These are phyloP conservation scores for Dasysyrphus albostriatus DNA, from an alignment of 2,888 invertebrate genomes.

Conservation along the genomic window DNA sequence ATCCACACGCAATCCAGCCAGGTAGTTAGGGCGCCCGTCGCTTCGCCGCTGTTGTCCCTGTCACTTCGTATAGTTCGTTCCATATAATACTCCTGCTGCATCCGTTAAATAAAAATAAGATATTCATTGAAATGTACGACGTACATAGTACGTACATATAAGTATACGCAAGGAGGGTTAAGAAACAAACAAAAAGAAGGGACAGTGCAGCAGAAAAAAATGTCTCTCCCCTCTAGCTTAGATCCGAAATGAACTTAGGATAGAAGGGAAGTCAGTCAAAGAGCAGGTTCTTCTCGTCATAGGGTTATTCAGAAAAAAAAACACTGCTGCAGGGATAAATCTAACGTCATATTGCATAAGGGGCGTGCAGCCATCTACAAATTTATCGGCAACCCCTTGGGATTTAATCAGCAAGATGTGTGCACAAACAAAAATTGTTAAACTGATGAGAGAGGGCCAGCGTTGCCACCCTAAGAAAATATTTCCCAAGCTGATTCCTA, in stretches of 20 bases:
- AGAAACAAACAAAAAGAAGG: constrained; percentile 43
- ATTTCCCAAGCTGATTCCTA: too few species aligned
- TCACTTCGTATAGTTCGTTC: background rate
- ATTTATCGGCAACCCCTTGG: constrained; percentile 65
- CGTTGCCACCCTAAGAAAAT: constrained; percentile 22
- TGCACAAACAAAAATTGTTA: constrained; percentile 55
- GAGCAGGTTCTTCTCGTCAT: constrained; percentile 53
- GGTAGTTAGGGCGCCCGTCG: constrained; percentile 52
- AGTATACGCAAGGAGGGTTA: constrained; percentile 38
- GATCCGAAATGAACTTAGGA: constrained; percentile 8
- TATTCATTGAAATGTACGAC: constrained; percentile 66
- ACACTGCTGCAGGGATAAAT: constrained; percentile 18
- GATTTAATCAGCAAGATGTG: constrained; percentile 74
- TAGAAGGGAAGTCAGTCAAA: constrained; percentile 48
- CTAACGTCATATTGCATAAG: constrained; percentile 70
- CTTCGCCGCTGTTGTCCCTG: background rate
- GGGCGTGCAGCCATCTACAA: constrained; percentile 75
- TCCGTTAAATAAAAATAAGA: constrained; percentile 60
- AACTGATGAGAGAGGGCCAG: constrained; percentile 24
- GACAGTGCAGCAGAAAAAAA: background rate
- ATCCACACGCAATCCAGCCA: constrained; percentile 68
- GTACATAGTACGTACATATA: background rate
- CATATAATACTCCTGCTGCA: constrained; percentile 21
- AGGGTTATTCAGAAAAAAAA: constrained; percentile 54
- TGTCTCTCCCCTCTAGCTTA: constrained; percentile 12